Conservation (phyloP, 1,140 invertebrate genomes). For the Pseudobourletiella spinata region DNA sequence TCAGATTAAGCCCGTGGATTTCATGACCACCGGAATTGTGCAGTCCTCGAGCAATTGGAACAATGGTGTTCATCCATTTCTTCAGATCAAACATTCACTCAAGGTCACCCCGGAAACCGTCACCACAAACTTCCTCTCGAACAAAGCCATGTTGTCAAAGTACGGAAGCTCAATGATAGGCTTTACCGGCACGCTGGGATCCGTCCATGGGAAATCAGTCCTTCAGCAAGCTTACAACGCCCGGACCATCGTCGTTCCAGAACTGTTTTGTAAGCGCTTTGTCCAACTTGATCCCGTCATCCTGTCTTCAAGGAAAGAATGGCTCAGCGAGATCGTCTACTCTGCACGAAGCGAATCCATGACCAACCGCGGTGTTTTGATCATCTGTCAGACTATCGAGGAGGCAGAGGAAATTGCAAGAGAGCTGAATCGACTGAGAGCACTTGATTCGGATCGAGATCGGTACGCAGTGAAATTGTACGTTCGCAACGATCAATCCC, state of each 20-base stretch:
- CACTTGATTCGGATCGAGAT: not conserved
- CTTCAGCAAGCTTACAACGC: not conserved
- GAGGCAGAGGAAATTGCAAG: not conserved
- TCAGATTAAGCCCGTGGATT: conserved; percentile 16
- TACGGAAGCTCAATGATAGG: not conserved
- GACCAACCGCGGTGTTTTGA: not conserved
- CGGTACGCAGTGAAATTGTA: not conserved
- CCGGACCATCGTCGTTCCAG: not conserved
- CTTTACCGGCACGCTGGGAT: conserved; percentile 16
- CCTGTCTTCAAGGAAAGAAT: not conserved
- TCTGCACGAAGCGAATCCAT: not conserved
- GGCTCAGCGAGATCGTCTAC: not conserved
- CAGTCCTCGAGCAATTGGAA: conserved; percentile 13
- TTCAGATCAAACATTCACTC: conserved; percentile 23
- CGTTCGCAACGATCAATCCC: not conserved
- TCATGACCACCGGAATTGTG: conserved; percentile 12
- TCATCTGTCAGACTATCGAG: conserved; percentile 7
- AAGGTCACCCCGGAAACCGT: conserved; percentile 3
- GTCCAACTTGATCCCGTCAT: not conserved
- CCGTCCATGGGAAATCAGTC: not conserved
- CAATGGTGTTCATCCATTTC: too few species aligned
- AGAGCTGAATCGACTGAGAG: too few species aligned
- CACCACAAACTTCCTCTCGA: conserved; percentile 19
- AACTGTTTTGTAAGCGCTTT: not conserved
- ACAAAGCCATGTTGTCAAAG: not conserved